Percentiles rank a stretch among this genome's conserved stretches.
These are phyloP conservation scores for Dromococcyx pavoninus DNA, from an alignment of 2,797 vertebrate genomes.

Conservation along the genomic window DNA sequence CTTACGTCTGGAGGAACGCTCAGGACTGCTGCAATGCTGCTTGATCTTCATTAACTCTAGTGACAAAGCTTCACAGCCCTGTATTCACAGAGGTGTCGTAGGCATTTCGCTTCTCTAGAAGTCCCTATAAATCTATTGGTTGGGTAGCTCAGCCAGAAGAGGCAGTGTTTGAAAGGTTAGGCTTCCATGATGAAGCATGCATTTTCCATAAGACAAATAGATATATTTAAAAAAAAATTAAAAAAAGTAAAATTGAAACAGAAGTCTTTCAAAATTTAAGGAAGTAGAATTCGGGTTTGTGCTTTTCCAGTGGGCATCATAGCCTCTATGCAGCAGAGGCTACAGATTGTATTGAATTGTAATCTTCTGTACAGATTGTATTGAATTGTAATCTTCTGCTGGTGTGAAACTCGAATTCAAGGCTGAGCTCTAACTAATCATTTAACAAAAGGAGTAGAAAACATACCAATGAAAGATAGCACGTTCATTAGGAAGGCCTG, in stretches of 20 bases:
- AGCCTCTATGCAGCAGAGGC: neutral
- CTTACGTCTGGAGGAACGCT: neutral
- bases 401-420: neutral
- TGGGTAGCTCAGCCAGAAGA: neutral
- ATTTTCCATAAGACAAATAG: neutral
- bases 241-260: neutral
- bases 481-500: neutral
- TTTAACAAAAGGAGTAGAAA: neutral
- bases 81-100: accelerated
- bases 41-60: neutral
- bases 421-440: neutral
- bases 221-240: neutral
- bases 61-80: neutral
- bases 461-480: neutral
- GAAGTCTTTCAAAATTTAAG: neutral
- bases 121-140: neutral
- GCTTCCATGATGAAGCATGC: too few relatives aligned
- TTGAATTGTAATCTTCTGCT: neutral
- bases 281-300: neutral
- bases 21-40: neutral
- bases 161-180: neutral
- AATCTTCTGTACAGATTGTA: neutral
- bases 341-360: neutral
- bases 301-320: neutral
- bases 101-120: neutral